phyloP scores from a whole-genome alignment of 2,797 vertebrate species.

The Poecilia picta region DNA sequence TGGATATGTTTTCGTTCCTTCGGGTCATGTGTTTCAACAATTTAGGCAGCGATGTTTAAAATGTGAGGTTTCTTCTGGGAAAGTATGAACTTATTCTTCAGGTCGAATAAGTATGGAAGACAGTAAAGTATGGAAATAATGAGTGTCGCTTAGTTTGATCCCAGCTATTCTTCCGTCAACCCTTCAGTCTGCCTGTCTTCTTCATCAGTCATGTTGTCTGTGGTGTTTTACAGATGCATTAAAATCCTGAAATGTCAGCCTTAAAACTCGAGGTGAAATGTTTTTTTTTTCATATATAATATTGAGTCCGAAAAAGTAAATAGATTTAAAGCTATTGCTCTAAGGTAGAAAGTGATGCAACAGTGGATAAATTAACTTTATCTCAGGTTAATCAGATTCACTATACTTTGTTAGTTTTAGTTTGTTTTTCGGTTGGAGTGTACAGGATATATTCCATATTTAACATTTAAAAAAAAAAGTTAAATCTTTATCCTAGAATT shows the following conservation, averaged over 20 bases:
- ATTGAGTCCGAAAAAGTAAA: no score
- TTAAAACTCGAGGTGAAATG: neutral
- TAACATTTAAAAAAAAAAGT: neutral
- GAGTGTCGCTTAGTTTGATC: neutral
- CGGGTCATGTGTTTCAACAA: neutral
- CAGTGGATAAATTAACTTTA: neutral
- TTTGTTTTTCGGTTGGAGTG: neutral
- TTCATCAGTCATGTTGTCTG: neutral
- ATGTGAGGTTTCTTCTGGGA: neutral
- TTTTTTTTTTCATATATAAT: no score
- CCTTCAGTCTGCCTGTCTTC: neutral
- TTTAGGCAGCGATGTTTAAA: neutral
- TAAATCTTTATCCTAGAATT: neutral
- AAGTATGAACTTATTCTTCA: neutral
- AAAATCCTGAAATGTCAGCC: neutral
- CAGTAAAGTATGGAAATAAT: neutral
- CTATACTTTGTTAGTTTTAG: neutral
- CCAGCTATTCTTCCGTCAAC: neutral
- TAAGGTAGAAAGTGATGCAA: neutral
- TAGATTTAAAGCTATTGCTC: neutral
- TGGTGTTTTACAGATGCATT: neutral
- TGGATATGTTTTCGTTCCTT: neutral
- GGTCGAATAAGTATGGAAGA: neutral
- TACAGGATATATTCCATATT: neutral
- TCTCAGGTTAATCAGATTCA: neutral